These are phyloP conservation scores for Clavelina lepadiformis DNA, from an alignment of 23 tunicate genomes.

Conservation along the genomic window DNA sequence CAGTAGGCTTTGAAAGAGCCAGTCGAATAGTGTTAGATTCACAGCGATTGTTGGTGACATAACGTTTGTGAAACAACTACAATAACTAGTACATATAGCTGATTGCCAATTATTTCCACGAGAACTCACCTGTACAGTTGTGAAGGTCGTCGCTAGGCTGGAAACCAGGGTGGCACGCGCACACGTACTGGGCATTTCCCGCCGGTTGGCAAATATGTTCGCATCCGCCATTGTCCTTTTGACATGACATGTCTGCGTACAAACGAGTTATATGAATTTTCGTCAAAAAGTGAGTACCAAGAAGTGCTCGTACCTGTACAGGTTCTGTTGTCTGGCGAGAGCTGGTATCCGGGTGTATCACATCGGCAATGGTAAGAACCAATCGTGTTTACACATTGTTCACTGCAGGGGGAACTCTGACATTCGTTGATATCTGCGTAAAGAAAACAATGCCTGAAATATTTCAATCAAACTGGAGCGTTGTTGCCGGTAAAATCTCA, in stretches of 20 bases:
- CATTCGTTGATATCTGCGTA: conserved; percentile 81
- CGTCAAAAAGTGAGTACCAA: conserved; percentile 5
- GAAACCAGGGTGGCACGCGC: conserved; percentile 85
- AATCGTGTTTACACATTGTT: conserved; percentile 53
- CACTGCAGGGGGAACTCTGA: conserved; percentile 22
- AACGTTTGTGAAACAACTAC: too few species aligned
- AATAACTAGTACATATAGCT: background rate
- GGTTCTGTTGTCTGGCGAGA: conserved; percentile 58
- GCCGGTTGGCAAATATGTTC: conserved; percentile 75
- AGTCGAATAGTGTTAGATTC: too few species aligned
- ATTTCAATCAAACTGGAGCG: too few species aligned
- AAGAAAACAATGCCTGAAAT: too few species aligned
- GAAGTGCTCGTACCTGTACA: conserved; percentile 92
- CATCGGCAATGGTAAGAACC: conserved; percentile 76
- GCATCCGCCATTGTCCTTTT: conserved; percentile 77
- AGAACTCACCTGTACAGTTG: conserved; percentile 69
- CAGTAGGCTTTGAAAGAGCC: background rate
- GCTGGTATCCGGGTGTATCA: conserved; percentile 28
- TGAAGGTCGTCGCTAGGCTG: conserved; percentile 44
- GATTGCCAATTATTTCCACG: background rate
- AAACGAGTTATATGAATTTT: background rate
- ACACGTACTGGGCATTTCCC: conserved; percentile 37
- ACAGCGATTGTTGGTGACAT: background rate
- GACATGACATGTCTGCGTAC: conserved; percentile 66
- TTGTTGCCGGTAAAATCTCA: too few species aligned